phyloP scores from a whole-genome alignment of 2,113 vertebrate genomes.

The Martes martes region DNA sequence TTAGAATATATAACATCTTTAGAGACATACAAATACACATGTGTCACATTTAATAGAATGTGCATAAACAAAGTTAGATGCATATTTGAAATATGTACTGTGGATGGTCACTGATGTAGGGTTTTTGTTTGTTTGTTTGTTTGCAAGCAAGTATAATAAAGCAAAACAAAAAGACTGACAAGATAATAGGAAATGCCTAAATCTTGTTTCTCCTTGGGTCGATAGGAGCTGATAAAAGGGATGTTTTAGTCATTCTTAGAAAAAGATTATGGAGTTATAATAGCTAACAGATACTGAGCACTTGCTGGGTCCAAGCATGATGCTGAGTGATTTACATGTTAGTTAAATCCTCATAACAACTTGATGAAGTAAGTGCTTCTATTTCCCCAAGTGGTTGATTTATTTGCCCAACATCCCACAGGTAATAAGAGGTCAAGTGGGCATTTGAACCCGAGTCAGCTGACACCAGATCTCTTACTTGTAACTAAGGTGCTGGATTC shows the following conservation, averaged over 20 bases:
- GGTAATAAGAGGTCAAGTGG: conserved; percentile 1
- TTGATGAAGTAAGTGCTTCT: background rate
- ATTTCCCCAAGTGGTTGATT: conserved; percentile 13
- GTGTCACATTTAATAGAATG: background rate
- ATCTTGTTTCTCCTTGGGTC: background rate
- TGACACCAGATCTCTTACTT: background rate
- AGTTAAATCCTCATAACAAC: background rate
- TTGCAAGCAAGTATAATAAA: background rate
- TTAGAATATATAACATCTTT: background rate
- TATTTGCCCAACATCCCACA: background rate
- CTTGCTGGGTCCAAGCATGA: background rate
- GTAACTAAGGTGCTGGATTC: background rate
- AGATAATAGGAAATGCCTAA: background rate
- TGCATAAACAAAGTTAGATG: background rate
- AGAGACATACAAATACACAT: background rate
- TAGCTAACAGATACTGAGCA: background rate
- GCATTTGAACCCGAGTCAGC: background rate
- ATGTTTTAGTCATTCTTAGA: background rate
- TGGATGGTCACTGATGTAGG: background rate
- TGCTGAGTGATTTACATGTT: background rate
- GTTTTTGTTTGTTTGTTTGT: background rate
- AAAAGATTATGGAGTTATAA: background rate
- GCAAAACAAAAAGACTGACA: background rate
- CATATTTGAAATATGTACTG: background rate
- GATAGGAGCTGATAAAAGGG: background rate